phyloP scores from a whole-genome alignment of 2,113 vertebrate species.

The Ariopsis seemanni region DNA sequence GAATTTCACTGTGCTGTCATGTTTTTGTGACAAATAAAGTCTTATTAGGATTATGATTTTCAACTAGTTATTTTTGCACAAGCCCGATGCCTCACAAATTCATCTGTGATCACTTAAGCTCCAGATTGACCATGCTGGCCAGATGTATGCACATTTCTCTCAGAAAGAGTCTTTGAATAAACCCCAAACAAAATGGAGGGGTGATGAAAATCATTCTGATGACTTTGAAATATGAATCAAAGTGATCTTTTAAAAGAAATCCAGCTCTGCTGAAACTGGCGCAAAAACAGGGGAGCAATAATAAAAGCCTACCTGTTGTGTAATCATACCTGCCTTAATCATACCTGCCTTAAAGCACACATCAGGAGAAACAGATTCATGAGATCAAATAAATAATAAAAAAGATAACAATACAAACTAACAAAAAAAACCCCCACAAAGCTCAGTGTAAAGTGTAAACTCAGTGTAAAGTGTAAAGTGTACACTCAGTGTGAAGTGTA shows the following conservation, averaged over 20 bases:
- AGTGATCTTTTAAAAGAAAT: neutral
- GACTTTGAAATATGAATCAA: neutral
- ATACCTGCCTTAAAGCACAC: neutral
- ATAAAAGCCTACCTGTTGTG: constrained; percentile 6
- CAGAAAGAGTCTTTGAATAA: neutral
- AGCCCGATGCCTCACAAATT: neutral
- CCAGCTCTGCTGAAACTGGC: neutral
- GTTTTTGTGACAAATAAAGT: too few relatives aligned
- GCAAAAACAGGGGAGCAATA: neutral
- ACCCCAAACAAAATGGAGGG: neutral
- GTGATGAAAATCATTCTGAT: neutral
- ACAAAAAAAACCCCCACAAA: neutral
- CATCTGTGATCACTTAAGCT: neutral
- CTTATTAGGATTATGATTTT: neutral
- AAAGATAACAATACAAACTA: neutral
- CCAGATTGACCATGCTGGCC: neutral
- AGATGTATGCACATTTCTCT: neutral
- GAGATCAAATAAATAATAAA: neutral
- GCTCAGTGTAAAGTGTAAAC: too few relatives aligned
- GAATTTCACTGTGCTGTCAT: too few relatives aligned
- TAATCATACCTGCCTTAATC: neutral
- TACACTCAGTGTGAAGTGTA: too few relatives aligned
- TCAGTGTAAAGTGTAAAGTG: too few relatives aligned
- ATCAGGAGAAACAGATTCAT: neutral
- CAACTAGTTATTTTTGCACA: neutral